A percentile compares a stretch with the other conserved stretches of the same genome.
phyloP scores from a whole-genome alignment of 2,888 invertebrate genomes.

The Osedax fenrisi region DNA sequence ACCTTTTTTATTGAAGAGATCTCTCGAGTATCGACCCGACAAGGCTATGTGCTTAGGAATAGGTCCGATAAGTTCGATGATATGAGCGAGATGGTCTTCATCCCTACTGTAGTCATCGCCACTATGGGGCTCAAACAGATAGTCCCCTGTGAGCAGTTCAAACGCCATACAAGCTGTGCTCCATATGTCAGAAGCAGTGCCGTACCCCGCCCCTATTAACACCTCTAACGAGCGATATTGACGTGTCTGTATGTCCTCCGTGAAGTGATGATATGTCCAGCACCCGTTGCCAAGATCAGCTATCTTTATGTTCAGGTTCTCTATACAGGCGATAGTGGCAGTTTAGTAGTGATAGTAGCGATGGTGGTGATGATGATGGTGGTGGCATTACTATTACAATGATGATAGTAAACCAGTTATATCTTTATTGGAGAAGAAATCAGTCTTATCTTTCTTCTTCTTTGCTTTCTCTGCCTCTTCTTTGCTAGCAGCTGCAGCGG shows the following conservation, averaged over 20 bases:
- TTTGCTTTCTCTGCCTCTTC: conserved; percentile 15
- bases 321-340: no score
- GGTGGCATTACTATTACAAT: neutral
- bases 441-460: conserved; percentile 11
- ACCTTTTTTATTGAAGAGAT: conserved; percentile 86
- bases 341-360: neutral
- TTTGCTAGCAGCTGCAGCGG: no score
- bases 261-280: conserved; percentile 82
- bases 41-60: conserved; percentile 86
- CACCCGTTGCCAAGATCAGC: conserved; percentile 98
- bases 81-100: conserved; percentile 97
- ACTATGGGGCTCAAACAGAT: conserved; percentile 94
- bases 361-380: neutral
- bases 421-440: neutral
- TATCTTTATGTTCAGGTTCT: conserved; percentile 64
- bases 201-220: conserved; percentile 85
- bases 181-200: conserved; percentile 96
- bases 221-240: conserved; percentile 95
- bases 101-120: conserved; percentile 90
- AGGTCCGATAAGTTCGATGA: conserved; percentile 89
- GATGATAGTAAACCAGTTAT: neutral
- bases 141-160: conserved; percentile 97
- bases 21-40: conserved; percentile 79
- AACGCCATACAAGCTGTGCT: conserved; percentile 99
- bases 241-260: conserved; percentile 95